phyloP scores from a whole-genome alignment of 2,113 vertebrate species.

The Catharus fuscescens region DNA sequence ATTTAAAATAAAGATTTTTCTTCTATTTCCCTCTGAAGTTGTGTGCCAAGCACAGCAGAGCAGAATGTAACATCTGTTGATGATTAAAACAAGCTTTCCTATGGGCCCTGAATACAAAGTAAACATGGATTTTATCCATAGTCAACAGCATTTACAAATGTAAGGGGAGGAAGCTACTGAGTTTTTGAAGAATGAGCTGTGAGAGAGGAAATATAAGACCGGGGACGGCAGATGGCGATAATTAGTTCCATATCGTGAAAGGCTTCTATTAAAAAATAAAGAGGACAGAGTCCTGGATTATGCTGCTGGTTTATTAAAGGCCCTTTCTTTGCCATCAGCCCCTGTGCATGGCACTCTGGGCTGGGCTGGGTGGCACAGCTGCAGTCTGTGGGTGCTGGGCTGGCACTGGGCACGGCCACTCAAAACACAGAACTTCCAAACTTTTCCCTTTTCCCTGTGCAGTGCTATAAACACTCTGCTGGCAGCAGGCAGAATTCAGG shows the following conservation, averaged over 20 bases:
- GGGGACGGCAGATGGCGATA: slow-evolving; percentile 91
- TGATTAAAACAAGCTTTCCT: slow-evolving; percentile 90
- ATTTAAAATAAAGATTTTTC: slow-evolving; percentile 85
- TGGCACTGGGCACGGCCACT: accelerated
- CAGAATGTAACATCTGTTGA: slow-evolving; percentile 88
- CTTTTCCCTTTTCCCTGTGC: background rate
- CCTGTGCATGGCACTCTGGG: accelerated
- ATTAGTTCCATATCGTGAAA: slow-evolving; percentile 85
- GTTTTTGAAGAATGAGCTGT: slow-evolving; percentile 95
- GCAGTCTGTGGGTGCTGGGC: accelerated
- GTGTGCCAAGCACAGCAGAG: slow-evolving; percentile 86
- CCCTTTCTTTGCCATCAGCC: slow-evolving; percentile 13
- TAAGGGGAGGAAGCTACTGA: slow-evolving; percentile 97
- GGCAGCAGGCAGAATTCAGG: background rate
- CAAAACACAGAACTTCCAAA: accelerated
- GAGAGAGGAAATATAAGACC: slow-evolving; percentile 88
- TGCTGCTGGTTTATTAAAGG: slow-evolving; percentile 65
- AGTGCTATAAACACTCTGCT: accelerated
- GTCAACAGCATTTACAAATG: slow-evolving; percentile 98
- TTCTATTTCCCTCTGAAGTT: slow-evolving; percentile 86
- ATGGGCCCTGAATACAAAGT: slow-evolving; percentile 91
- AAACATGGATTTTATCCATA: slow-evolving; percentile 98
- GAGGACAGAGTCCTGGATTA: slow-evolving; percentile 44
- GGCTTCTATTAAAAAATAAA: slow-evolving; percentile 63
- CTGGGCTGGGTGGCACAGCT: background rate